Conservation (phyloP, 1,140 invertebrate species). For the Chironomus striatipennis region DNA sequence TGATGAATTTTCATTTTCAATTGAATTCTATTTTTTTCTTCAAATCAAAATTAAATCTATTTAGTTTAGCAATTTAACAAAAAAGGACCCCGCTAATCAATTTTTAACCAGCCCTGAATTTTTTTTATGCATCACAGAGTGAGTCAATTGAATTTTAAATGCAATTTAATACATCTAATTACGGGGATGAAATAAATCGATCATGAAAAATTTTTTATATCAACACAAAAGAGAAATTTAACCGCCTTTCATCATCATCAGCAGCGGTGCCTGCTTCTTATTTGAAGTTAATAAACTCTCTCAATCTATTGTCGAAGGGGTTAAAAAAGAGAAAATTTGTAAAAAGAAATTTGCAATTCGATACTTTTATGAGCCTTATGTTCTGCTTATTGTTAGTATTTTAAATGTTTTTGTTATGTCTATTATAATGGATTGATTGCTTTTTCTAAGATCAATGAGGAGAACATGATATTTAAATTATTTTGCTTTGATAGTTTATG, state of each 20-base stretch:
- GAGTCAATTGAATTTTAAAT: neutral
- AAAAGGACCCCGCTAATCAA: neutral
- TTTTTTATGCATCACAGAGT: neutral
- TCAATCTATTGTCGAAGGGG: too few species aligned
- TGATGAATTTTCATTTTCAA: neutral
- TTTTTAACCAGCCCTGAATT: neutral
- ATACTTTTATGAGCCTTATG: slow-evolving; percentile 9
- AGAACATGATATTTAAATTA: too few species aligned
- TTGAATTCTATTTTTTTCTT: slow-evolving; percentile 14
- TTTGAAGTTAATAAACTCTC: too few species aligned
- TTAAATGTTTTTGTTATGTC: too few species aligned
- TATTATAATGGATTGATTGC: too few species aligned
- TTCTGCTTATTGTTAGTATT: neutral
- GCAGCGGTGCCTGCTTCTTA: too few species aligned
- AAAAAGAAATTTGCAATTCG: neutral
- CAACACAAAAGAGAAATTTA: too few species aligned
- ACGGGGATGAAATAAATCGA: neutral
- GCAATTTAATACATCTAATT: slow-evolving; percentile 15
- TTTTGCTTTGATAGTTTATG: too few species aligned
- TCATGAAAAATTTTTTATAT: too few species aligned
- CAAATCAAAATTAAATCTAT: neutral
- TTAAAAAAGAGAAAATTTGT: neutral
- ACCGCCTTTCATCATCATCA: too few species aligned
- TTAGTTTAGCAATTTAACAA: neutral
- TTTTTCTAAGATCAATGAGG: too few species aligned